Evolutionary conservation across 2,797 vertebrate genomes (phyloP).

Genomic region (Simalia tracyae): DNA sequence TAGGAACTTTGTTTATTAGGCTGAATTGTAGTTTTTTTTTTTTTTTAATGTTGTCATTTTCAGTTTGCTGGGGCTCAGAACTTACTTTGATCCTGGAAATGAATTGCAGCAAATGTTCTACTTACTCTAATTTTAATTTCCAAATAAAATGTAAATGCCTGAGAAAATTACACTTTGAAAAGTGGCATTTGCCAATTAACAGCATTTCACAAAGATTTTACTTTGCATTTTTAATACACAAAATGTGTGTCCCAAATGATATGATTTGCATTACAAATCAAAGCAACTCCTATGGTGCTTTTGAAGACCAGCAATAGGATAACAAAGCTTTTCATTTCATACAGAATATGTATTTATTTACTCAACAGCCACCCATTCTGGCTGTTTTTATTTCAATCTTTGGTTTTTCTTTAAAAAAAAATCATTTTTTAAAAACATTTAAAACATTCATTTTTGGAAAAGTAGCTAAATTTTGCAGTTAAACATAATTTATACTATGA

Average conservation of each 20-base stretch:
- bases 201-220: conserved; percentile 61
- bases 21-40: conserved; percentile 3
- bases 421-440: conserved; percentile 23
- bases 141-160: conserved; percentile 65
- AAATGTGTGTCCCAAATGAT: conserved; percentile 67
- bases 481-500: conserved; percentile 5
- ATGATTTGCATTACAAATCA: conserved; percentile 70
- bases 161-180: conserved; percentile 68
- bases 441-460: conserved; percentile 14
- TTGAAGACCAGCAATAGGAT: conserved; percentile 58
- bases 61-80: conserved; percentile 39
- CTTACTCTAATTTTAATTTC: conserved; percentile 48
- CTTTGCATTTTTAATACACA: conserved; percentile 72
- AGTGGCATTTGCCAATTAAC: conserved; percentile 67
- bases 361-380: conserved; percentile 48
- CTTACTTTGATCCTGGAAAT: conserved; percentile 43
- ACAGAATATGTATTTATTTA: conserved; percentile 66
- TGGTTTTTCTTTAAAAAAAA: not conserved
- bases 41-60: conserved; percentile 42
- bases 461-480: conserved; percentile 1
- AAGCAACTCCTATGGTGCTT: conserved; percentile 60
- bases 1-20: not conserved
- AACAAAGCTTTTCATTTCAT: conserved; percentile 65
- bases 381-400: conserved; percentile 48
- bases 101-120: conserved; percentile 56